These are phyloP conservation scores for Salmo trutta DNA, from an alignment of 2,797 vertebrate genomes.

Conservation along the genomic window DNA sequence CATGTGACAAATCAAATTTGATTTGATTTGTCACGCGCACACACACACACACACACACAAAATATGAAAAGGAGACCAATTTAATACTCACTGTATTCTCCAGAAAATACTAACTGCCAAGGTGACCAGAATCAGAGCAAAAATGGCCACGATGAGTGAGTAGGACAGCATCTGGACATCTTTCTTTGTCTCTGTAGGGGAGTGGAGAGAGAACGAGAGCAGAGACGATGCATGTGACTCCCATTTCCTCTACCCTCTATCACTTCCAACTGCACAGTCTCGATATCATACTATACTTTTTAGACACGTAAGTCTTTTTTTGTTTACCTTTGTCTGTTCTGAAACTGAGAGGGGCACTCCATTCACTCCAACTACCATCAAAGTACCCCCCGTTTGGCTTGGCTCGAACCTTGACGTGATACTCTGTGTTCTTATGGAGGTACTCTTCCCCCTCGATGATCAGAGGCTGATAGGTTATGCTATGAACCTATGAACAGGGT, in stretches of 20 bases:
- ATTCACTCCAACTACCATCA: conserved; percentile 70
- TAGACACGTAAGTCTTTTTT: not conserved
- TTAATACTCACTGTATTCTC: conserved; percentile 56
- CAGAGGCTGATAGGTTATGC: conserved; percentile 23
- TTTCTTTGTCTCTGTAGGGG: not conserved
- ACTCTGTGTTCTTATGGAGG: conserved; percentile 26
- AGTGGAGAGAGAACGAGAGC: not conserved
- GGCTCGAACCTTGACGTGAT: conserved; percentile 52
- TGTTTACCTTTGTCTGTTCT: conserved; percentile 41
- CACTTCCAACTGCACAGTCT: not conserved
- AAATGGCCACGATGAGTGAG: not conserved
- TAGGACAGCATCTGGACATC: not conserved
- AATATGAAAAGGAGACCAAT: too few species aligned
- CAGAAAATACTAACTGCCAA: conserved; percentile 26
- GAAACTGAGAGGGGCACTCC: conserved; percentile 60
- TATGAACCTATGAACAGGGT: conserved; percentile 31
- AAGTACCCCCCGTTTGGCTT: not conserved
- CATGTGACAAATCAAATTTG: too few species aligned
- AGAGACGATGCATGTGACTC: not conserved
- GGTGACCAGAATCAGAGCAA: conserved; percentile 34
- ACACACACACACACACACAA: not conserved
- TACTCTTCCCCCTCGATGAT: conserved; percentile 30
- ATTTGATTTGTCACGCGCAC: not conserved
- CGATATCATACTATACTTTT: not conserved
- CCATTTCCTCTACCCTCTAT: not conserved